These are phyloP conservation scores for Saimiri boliviensis DNA, from an alignment of 2,113 vertebrate species.

Conservation along the genomic window DNA sequence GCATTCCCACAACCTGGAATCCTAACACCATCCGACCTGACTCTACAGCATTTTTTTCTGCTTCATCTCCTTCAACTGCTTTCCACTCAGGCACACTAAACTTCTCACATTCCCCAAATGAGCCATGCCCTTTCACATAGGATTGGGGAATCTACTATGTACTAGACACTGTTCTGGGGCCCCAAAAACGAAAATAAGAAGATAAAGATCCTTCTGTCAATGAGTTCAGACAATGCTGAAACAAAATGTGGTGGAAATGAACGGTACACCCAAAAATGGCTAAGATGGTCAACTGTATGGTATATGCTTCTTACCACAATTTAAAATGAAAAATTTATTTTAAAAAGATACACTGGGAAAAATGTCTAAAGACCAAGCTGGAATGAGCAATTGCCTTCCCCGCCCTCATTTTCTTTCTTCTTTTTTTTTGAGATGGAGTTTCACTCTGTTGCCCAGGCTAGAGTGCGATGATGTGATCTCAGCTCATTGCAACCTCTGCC, in stretches of 20 bases:
- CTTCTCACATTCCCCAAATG: background rate
- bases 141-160: background rate
- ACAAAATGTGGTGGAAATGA: background rate
- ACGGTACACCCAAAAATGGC: background rate
- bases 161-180: background rate
- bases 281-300: background rate
- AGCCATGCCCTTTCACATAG: background rate
- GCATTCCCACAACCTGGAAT: background rate
- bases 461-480: background rate
- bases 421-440: background rate
- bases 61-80: background rate
- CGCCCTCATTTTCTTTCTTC: background rate
- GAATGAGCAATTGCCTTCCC: background rate
- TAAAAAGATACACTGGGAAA: background rate
- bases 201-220: background rate
- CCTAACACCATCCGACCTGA: background rate
- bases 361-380: background rate
- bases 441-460: background rate
- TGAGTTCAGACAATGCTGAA: background rate
- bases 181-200: conserved; percentile 27
- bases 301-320: background rate
- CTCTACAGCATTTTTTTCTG: background rate
- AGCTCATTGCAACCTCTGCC: background rate
- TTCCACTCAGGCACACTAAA: background rate
- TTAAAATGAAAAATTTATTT: background rate